Base-by-base conservation (phyloP, 2,113 vertebrate genomes). In the Chloropsis hardwickii region DNA sequence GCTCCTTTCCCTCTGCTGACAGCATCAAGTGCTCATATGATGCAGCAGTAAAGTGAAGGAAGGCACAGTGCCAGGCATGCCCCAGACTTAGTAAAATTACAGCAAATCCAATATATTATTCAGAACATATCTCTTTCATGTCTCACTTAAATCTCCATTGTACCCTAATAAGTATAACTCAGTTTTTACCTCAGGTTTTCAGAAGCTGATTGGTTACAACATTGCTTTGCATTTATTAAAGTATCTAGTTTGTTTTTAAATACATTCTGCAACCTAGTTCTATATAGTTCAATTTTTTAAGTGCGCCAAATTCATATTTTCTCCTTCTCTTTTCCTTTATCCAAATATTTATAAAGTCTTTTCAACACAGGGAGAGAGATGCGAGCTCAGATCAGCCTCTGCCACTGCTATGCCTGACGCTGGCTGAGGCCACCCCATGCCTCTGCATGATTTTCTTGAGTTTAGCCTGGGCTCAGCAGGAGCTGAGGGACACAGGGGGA, bases 71-170 rank as follows among this genome's bases (percentile, higher is more conserved):
- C 72, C 94, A 80, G 28, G 20, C 48, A 35, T 61, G 27, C 37
- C 50, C 61, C 84, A 31, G 50, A 96, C 47, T 91, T 91, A 60
- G 73, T 85, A 90, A 92, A 94, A 92, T 78, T 79, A 92, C 50
- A 85, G 71, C 31, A 94, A 96, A 93, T 87, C 60, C 53, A 94
- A 67, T 88, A 51, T 44, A 60, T 87, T 83, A 93, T 39, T 66
- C 57, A 29, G 60, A 96, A 92, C 24, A 70, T 57, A 54, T 51
- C 56, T 81, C 78, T 96, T 93, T 87, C 91, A 94, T 48, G 69
- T 81, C 58, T 62, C 81, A 81, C 79, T 96, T 90, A 95, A 96
- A 94, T 83, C 56, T 86, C 62, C 71, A 76, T 81, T 7, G 1
- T 78, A 91, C 47, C 56, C 69, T 92, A 85, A 39, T 79, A 91